Conservation (phyloP, 2,797 vertebrate genomes). For the Coregonus ussuriensis region DNA sequence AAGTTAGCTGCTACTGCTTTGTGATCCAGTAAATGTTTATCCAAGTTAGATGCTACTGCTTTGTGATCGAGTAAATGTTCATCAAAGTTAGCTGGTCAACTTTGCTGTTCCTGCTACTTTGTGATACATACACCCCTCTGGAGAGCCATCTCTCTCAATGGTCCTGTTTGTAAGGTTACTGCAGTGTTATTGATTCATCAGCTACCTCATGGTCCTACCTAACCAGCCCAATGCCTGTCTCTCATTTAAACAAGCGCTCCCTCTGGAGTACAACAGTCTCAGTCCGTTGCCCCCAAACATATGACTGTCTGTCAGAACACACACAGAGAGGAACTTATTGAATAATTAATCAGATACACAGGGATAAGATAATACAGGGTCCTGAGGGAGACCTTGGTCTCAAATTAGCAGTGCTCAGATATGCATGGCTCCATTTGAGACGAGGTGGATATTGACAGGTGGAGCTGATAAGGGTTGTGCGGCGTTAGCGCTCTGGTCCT, state of each 20-base stretch:
- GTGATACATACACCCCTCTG: neutral
- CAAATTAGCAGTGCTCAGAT: conserved; percentile 29
- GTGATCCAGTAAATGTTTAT: neutral
- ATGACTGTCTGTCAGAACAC: conserved; percentile 11
- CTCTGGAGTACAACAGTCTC: conserved; percentile 33
- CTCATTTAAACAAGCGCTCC: conserved; percentile 14
- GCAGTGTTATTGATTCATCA: conserved; percentile 21
- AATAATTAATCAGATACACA: conserved; percentile 29
- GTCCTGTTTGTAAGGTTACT: neutral
- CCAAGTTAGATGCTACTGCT: neutral
- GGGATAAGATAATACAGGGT: neutral
- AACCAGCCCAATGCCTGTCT: conserved; percentile 20
- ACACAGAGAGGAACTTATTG: conserved; percentile 13
- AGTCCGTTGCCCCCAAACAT: conserved; percentile 26
- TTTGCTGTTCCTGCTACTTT: neutral
- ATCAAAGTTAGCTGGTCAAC: neutral
- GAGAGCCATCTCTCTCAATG: neutral
- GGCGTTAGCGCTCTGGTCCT: conserved; percentile 17
- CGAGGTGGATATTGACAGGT: conserved; percentile 26
- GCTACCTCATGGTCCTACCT: conserved; percentile 15
- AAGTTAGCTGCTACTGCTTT: neutral
- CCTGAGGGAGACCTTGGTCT: conserved; percentile 11
- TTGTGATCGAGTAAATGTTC: neutral
- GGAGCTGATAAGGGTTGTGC: conserved; percentile 39
- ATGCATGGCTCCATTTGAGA: conserved; percentile 17